Conservation (phyloP, 1,140 invertebrate genomes). For the Calliopsis andreniformis region DNA sequence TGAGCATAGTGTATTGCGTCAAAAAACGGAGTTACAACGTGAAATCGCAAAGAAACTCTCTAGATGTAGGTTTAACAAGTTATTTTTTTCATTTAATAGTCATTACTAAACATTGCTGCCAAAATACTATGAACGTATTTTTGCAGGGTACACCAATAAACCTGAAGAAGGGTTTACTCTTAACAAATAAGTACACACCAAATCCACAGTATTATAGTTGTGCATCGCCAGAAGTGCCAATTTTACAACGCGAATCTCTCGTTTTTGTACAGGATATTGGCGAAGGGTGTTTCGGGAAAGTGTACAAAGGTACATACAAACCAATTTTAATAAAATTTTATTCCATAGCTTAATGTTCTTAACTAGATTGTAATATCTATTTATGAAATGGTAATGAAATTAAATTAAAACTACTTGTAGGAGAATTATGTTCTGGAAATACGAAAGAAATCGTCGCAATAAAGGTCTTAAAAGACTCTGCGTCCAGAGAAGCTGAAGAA, state of each 20-base stretch:
- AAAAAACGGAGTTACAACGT: constrained; percentile 67
- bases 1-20: constrained; percentile 68
- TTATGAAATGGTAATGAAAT: too few relatives aligned
- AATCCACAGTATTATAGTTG: constrained; percentile 89
- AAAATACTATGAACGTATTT: constrained; percentile 2
- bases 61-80: constrained; percentile 49
- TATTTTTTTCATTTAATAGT: too few relatives aligned
- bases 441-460: constrained; percentile 87
- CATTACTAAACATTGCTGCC: background rate
- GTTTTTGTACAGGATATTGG: constrained; percentile 90
- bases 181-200: constrained; percentile 88
- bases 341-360: too few relatives aligned
- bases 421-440: constrained; percentile 82
- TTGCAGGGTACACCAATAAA: constrained; percentile 81
- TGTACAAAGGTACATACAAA: constrained; percentile 88
- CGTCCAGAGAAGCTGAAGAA: constrained; percentile 90
- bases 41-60: constrained; percentile 57
- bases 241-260: constrained; percentile 85
- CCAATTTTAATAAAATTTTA: background rate
- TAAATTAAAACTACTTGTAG: constrained; percentile 74
- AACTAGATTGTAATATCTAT: too few relatives aligned
- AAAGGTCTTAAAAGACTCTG: constrained; percentile 92
- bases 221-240: constrained; percentile 82
- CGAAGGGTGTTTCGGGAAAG: constrained; percentile 96
- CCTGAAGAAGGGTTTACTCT: constrained; percentile 83